Evolutionary conservation across 2,888 invertebrate genomes (phyloP).

Genomic region (Geotrupes spiniger): DNA sequence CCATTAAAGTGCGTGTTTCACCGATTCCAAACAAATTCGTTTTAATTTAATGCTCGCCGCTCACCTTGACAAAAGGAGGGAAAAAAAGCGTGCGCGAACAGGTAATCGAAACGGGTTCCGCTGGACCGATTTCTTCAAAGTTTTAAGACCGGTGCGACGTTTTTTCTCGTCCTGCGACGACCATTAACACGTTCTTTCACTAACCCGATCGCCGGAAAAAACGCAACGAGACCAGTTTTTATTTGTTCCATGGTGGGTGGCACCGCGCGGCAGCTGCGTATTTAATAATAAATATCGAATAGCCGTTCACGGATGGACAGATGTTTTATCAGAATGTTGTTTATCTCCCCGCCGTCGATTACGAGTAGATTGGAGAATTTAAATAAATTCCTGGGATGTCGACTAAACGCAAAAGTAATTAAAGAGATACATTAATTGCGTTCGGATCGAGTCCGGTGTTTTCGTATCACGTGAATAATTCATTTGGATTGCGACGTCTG

Average conservation of each 20-base stretch:
- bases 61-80: slow-evolving; percentile 1
- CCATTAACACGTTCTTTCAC: slow-evolving; percentile 8
- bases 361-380: too few species aligned
- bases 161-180: slow-evolving; percentile 3
- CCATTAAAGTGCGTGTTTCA: slow-evolving; percentile 3
- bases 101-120: background rate
- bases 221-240: slow-evolving; percentile 22
- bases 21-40: slow-evolving; percentile 7
- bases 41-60: slow-evolving; percentile 10
- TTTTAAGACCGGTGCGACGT: background rate
- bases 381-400: too few species aligned
- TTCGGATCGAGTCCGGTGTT: too few species aligned
- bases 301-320: slow-evolving; percentile 23
- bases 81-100: background rate
- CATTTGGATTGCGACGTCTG: too few species aligned
- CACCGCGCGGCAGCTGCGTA: slow-evolving; percentile 19
- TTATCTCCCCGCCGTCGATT: background rate
- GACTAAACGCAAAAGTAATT: too few species aligned
- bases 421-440: too few species aligned
- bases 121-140: slow-evolving; percentile 3
- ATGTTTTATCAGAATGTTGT: slow-evolving; percentile 21
- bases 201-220: slow-evolving; percentile 15
- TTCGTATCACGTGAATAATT: too few species aligned
- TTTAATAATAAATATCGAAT: slow-evolving; percentile 24
- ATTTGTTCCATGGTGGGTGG: slow-evolving; percentile 26